These are phyloP conservation scores for Arctia plantaginis DNA, from an alignment of 2,888 invertebrate species.

Conservation along the genomic window DNA sequence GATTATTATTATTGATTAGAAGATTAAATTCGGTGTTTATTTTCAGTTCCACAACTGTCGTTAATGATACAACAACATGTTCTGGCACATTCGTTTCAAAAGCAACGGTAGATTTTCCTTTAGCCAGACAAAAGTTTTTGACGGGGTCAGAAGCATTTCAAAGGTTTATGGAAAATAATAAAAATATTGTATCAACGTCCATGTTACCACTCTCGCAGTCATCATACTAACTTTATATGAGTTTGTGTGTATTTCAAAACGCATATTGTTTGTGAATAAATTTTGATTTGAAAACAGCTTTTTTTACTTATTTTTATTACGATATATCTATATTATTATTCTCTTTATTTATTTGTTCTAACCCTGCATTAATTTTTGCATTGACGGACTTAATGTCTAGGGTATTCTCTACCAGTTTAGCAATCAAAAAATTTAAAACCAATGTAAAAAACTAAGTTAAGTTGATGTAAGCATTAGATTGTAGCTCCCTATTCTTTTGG, in stretches of 20 bases:
- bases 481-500: background rate
- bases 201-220: constrained; percentile 19
- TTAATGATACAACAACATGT: constrained; percentile 21
- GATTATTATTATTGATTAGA: background rate
- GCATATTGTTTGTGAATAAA: constrained; percentile 45
- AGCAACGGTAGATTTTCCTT: constrained; percentile 28
- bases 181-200: constrained; percentile 48
- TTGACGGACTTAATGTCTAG: background rate
- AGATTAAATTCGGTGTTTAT: constrained; percentile 1
- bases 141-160: constrained; percentile 74
- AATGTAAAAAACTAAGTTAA: background rate
- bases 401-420: no score
- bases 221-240: constrained; percentile 6
- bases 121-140: constrained; percentile 63
- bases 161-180: constrained; percentile 67
- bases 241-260: constrained; percentile 9
- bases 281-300: constrained; percentile 9
- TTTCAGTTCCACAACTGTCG: constrained; percentile 55
- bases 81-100: constrained; percentile 1
- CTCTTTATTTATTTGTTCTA: background rate
- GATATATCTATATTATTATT: no score
- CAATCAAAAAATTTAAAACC: no score
- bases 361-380: background rate
- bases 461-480: background rate
- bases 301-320: background rate